These are phyloP conservation scores for Ovis aries DNA, from an alignment of 2,113 vertebrate species.

Conservation along the genomic window DNA sequence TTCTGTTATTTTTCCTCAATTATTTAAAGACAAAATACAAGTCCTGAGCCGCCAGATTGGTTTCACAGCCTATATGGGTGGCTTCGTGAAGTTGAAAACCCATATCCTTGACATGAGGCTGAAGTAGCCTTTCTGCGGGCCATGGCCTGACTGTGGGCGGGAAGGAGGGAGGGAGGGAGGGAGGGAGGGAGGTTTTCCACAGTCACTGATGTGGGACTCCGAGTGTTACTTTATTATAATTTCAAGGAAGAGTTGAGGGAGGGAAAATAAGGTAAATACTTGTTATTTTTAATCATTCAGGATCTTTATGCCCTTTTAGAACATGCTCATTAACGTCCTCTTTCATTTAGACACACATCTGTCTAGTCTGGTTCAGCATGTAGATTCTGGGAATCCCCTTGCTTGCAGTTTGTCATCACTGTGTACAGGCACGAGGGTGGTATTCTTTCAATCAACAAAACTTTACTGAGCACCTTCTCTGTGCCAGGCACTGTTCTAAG, in stretches of 20 bases:
- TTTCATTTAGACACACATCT: not conserved
- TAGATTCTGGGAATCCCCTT: not conserved
- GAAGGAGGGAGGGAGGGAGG: accelerated
- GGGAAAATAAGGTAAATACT: constrained; percentile 33
- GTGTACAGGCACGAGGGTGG: not conserved
- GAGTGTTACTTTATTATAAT: constrained; percentile 5
- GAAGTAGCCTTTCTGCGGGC: not conserved
- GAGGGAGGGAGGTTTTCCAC: not conserved
- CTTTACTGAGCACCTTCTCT: not conserved
- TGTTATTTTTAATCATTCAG: not conserved
- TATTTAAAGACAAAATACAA: not conserved
- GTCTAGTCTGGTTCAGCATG: not conserved
- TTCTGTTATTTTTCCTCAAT: not conserved
- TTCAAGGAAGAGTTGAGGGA: not conserved
- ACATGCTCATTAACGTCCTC: not conserved
- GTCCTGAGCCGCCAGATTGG: not conserved
- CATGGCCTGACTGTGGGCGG: not conserved
- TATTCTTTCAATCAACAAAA: not conserved
- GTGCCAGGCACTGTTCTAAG: not conserved
- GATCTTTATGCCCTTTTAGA: constrained; percentile 12
- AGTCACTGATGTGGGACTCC: not conserved
- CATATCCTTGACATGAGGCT: not conserved
- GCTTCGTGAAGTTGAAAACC: not conserved
- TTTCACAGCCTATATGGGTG: not conserved
- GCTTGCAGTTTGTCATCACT: not conserved